Base-by-base conservation (phyloP, 2,797 vertebrate genomes). In the Spondyliosoma cantharus region DNA sequence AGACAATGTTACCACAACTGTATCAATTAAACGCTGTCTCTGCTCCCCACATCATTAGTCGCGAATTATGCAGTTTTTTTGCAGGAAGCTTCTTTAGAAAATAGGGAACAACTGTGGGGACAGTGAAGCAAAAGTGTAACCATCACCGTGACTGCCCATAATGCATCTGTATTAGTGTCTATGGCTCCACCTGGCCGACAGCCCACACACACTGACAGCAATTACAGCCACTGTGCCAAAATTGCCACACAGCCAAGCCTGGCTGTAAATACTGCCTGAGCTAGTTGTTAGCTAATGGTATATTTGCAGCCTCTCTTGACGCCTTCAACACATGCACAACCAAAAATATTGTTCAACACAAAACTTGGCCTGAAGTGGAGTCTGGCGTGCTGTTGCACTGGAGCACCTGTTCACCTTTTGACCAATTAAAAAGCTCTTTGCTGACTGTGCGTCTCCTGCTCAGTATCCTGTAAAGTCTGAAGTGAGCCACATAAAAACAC, bases 371-470 rank as follows among this genome's bases (percentile, higher is more conserved):
- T 71, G 76, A 58, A 83, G 54, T 60, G 52, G 54, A 76, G 59
- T 72, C 73, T 85, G 84, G 85, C 77, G 81, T 59, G 52, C 71
- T 17, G 78, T 59, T 65, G 77, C 70, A 59, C 65, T 58, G 82
- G 76, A 67, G 76, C 92, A 93, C 91, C 91, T 93, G 92, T 93
- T 93, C 88, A 92, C 86, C 92, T 91, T 86, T 86, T 90, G 83
- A 87, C 84, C 63, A 75, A 37, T 22, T 78, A 16, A 79, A 59
- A 74, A 82, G 42, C 57, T 79, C 43, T 81, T 17, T 86, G 81
- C 69, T 78, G 70, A 86, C 56, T 75, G 29, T 49, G 60, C 3
- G 54, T 83, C 81, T 73, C 11, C 48, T 66, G 78, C 29, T 74
- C 67, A 71, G 65, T 65, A 49, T 77, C 63, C 83, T 81, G 65